Base-by-base conservation (phyloP, 1,140 invertebrate species). In the Eupeodes corollae region DNA sequence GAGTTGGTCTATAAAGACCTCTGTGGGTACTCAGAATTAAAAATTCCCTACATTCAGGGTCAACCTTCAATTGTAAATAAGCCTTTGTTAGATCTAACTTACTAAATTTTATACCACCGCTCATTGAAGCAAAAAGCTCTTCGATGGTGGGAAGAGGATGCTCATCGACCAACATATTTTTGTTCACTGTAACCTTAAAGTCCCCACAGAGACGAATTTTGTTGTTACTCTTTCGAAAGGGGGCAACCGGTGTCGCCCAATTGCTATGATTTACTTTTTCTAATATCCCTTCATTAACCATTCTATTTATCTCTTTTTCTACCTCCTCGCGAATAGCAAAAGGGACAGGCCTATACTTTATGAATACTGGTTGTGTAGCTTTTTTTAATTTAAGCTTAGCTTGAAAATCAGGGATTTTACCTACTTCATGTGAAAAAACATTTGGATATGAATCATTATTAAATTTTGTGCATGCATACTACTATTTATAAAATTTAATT, bases 131-230 rank as follows among this genome's bases (percentile, higher is more conserved):
- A 40, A 60, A 56, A n/a, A 48, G 47, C 42, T 73, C 63, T 46
- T 68, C 69, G 9, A 75, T 69, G 12, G 56, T 58, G 0, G 75
- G 74, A 33, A 77, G 53, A 8, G 74, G 71, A 56, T 69, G 64
- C 10, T 56, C 56, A 50, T 63, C 60, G 21, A 63, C 56, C 40
- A 59, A 48, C 12, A 62, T 52, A 34, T 50, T 47, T 16, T 54
- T 52, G 52, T 69, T 67, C 13, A 68, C 51, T 3, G 62, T 67
- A 44, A 59, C 55, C 45, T 64, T 59, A 51, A 64, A 74, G 54
- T 75, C 70, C 0, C 66, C 63, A 57, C 71, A 73, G 31, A 74
- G 53, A 19, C 72, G 19, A 18, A 64, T n/a, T n/a, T n/a, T n/a
- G n/a, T n/a, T n/a, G n/a, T n/a, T n/a, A n/a, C n/a, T n/a, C n/a